These are phyloP conservation scores for Megaptera novaeangliae DNA, from an alignment of 2,113 vertebrate species.

Conservation along the genomic window DNA sequence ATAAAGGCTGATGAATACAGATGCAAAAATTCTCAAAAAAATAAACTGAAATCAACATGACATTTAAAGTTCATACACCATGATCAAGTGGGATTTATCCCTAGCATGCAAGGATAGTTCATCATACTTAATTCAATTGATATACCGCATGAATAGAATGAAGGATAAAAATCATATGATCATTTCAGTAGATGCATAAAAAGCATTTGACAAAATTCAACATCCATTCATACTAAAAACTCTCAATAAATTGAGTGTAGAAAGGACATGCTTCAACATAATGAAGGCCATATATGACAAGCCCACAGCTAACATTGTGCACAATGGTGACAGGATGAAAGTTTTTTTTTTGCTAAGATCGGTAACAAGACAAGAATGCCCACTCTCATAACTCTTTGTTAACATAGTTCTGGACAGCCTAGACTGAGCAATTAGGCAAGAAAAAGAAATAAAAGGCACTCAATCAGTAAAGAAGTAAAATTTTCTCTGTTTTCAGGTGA, in stretches of 20 bases:
- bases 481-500: background rate
- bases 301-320: background rate
- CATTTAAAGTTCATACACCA: background rate
- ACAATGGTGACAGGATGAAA: background rate
- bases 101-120: background rate
- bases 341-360: background rate
- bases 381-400: background rate
- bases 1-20: background rate
- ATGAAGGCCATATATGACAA: background rate
- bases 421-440: background rate
- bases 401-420: background rate
- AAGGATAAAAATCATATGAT: background rate
- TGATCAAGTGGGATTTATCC: background rate
- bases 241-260: background rate
- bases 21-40: background rate
- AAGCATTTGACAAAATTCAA: background rate
- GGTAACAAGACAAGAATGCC: no score
- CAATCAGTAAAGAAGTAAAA: background rate
- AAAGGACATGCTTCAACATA: background rate
- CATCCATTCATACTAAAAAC: background rate
- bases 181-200: background rate
- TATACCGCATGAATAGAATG: background rate
- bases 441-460: background rate
- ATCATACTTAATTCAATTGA: background rate
- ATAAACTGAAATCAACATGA: background rate